Percentiles rank a stretch among this genome's conserved stretches.
Conservation (phyloP, 2,888 invertebrate species). For the Calameuta idolon region DNA sequence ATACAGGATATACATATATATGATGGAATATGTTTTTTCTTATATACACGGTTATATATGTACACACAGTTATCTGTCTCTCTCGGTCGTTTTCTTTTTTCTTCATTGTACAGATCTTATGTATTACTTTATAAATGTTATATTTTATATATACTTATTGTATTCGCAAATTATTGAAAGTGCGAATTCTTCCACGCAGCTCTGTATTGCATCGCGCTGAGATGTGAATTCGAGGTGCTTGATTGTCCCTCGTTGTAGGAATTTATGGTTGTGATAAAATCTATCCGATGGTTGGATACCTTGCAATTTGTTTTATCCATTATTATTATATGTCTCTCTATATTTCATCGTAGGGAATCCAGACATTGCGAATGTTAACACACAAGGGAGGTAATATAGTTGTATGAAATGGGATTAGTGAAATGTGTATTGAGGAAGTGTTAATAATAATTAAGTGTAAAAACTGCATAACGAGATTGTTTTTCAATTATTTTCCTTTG, state of each 20-base stretch:
- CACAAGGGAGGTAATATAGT: slow-evolving; percentile 22
- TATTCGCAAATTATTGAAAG: slow-evolving; percentile 20
- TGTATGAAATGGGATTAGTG: slow-evolving; percentile 44
- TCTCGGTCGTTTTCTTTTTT: slow-evolving; percentile 21
- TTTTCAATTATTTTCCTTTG: background rate
- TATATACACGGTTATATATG: slow-evolving; percentile 1
- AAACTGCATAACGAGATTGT: slow-evolving; percentile 20
- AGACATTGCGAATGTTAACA: background rate
- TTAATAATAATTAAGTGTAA: slow-evolving; percentile 58
- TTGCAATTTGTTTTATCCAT: background rate
- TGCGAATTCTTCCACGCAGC: slow-evolving; percentile 20
- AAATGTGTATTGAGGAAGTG: slow-evolving; percentile 48
- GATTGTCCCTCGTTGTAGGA: slow-evolving; percentile 16
- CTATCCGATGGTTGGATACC: slow-evolving; percentile 1
- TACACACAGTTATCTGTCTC: background rate
- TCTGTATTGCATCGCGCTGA: slow-evolving; percentile 35
- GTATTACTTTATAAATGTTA: slow-evolving; percentile 51
- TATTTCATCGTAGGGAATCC: background rate
- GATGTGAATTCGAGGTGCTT: slow-evolving; percentile 7
- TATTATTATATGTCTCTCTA: background rate
- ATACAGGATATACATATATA: slow-evolving; percentile 31
- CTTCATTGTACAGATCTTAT: slow-evolving; percentile 55
- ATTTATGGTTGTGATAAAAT: slow-evolving; percentile 11
- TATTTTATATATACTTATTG: slow-evolving; percentile 54
- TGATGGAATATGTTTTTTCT: slow-evolving; percentile 29